phyloP scores from a whole-genome alignment of 2,797 vertebrate genomes.

The Halcyon chelicuti region DNA sequence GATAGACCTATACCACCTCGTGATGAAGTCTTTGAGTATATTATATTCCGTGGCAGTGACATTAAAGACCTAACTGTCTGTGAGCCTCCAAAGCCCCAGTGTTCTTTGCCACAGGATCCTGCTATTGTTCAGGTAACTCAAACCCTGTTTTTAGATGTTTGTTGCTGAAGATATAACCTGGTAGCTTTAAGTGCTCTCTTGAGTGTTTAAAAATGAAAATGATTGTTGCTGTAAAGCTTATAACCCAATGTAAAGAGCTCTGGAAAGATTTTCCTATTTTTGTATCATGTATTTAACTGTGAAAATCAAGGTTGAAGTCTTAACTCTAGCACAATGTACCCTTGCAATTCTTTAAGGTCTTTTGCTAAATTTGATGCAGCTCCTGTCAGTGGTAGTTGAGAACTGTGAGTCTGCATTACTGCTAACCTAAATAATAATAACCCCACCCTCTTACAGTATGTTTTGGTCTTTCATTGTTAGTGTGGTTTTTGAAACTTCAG shows the following conservation, averaged over 20 bases:
- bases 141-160: background rate
- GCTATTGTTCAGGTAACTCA: constrained; percentile 93
- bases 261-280: background rate
- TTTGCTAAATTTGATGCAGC: background rate
- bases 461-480: background rate
- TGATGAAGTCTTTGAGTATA: constrained; percentile 98
- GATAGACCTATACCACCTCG: constrained; percentile 96
- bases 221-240: background rate
- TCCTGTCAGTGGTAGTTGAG: background rate
- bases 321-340: background rate
- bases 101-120: constrained; percentile 94
- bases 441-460: background rate
- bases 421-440: background rate
- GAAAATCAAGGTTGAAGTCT: background rate
- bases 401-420: background rate
- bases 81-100: constrained; percentile 94
- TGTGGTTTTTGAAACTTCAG: background rate
- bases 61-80: constrained; percentile 99
- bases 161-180: background rate
- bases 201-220: background rate
- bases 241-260: background rate
- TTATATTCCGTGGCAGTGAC: constrained; percentile 97
- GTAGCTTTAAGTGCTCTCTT: background rate
- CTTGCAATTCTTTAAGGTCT: background rate
- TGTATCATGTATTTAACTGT: background rate